Evolutionary conservation across 2,797 vertebrate species (phyloP).

Genomic region (Peromyscus nudipes): DNA sequence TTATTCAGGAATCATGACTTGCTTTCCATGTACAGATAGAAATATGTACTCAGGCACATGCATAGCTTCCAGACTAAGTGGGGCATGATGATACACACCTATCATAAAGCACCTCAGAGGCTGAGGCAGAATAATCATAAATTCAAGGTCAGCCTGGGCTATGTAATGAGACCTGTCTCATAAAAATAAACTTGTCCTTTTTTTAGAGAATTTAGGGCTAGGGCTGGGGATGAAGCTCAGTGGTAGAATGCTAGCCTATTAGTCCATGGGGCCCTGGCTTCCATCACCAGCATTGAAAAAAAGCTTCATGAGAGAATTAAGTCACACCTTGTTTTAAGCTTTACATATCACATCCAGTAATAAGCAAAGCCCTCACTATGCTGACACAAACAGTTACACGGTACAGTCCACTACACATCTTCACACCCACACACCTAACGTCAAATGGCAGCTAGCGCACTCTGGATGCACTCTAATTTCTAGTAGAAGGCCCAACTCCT

Average conservation of each 20-base stretch:
- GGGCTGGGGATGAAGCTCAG: neutral
- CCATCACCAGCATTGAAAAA: neutral
- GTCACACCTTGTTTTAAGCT: neutral
- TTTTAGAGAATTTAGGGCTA: neutral
- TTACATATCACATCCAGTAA: neutral
- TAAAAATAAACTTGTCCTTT: neutral
- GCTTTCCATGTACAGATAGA: fast-evolving
- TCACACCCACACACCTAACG: neutral
- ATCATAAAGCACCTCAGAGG: neutral
- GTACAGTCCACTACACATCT: fast-evolving
- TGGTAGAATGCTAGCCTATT: neutral
- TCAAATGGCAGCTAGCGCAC: neutral
- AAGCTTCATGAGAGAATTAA: neutral
- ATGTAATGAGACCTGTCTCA: neutral
- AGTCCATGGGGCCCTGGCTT: neutral
- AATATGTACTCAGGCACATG: no score
- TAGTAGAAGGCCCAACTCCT: neutral
- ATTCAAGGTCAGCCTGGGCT: neutral
- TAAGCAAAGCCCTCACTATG: neutral
- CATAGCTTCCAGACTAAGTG: neutral
- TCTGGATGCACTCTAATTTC: neutral
- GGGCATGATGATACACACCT: neutral
- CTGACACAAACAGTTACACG: neutral
- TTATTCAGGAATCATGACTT: neutral
- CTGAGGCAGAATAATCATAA: neutral